Evolutionary conservation across 2,113 vertebrate species (phyloP).

Genomic region (rat (Rattus norvegicus)): GRCr8 NC_086021.1:173832001-173832500

Average conservation of each 20-base stretch:
- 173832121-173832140: neutral
- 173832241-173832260: neutral
- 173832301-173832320: neutral
- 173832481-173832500: neutral
- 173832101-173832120: neutral
- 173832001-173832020: neutral
- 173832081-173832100: neutral
- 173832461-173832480: neutral
- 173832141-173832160: neutral
- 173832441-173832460: neutral
- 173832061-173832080: neutral
- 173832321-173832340: neutral
- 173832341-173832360: neutral
- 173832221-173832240: neutral
- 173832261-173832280: neutral
- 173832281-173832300: neutral
- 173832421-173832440: neutral
- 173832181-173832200: neutral
- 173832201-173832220: neutral
- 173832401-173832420: neutral
- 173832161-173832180: neutral
- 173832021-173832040: too few relatives aligned
- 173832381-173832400: neutral
- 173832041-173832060: neutral
- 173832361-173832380: neutral